Conservation (phyloP, 2,113 vertebrate genomes). For the Odocoileus virginianus region DNA sequence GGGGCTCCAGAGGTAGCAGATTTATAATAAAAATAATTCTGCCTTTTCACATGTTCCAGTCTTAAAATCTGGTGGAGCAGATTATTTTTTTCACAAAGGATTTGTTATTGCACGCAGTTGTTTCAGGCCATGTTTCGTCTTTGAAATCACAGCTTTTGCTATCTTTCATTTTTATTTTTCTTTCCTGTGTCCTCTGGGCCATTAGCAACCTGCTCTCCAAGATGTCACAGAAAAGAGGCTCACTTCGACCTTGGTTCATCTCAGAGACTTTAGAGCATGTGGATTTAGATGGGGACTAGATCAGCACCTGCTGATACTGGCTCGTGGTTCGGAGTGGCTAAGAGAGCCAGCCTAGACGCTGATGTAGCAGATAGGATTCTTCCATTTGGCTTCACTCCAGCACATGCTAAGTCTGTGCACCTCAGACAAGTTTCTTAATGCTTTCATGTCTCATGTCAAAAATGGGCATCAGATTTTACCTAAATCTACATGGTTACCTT, state of each 20-base stretch:
- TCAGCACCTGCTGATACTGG: no score
- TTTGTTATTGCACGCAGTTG: neutral
- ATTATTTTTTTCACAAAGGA: neutral
- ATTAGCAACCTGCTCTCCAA: neutral
- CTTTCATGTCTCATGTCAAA: neutral
- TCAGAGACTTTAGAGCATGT: neutral
- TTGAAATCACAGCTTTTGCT: neutral
- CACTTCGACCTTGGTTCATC: neutral
- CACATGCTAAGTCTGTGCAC: neutral
- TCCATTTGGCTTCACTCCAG: neutral
- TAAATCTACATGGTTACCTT: neutral
- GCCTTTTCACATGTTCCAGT: neutral
- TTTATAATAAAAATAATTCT: slow-evolving; percentile 36
- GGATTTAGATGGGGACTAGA: neutral
- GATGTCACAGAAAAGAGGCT: neutral
- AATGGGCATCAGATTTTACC: neutral
- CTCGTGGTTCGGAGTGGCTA: neutral
- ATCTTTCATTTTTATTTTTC: neutral
- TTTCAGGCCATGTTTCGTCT: neutral
- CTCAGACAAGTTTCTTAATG: neutral
- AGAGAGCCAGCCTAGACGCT: neutral
- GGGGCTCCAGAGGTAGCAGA: neutral
- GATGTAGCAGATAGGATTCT: neutral
- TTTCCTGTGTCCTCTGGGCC: neutral
- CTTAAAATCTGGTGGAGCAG: slow-evolving; percentile 2